Percentiles rank a stretch among this genome's conserved stretches.
phyloP scores from a whole-genome alignment of 1,140 invertebrate species.

The Chrysoperla carnea region DNA sequence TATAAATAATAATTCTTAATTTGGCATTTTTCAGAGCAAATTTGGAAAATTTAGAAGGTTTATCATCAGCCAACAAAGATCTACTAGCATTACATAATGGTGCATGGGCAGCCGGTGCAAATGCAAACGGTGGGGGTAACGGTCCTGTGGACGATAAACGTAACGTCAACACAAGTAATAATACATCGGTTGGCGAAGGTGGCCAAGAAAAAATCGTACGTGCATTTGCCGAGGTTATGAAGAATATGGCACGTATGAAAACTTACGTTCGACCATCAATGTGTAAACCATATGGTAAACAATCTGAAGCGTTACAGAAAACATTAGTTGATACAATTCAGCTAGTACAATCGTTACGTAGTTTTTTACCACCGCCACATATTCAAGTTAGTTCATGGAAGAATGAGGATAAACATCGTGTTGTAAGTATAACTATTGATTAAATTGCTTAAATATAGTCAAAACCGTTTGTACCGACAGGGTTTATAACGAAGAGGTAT shows the following conservation, averaged over 20 bases:
- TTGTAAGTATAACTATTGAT: too few species aligned
- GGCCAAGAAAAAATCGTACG: conserved; percentile 66
- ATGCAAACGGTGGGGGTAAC: conserved; percentile 9
- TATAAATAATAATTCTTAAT: neutral
- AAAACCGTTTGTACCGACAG: too few species aligned
- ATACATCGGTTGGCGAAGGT: conserved; percentile 20
- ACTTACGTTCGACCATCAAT: conserved; percentile 65
- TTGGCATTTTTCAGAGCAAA: conserved; percentile 29
- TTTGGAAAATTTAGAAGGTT: conserved; percentile 46
- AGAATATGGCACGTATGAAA: conserved; percentile 72
- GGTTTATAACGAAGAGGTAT: too few species aligned
- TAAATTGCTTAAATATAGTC: too few species aligned
- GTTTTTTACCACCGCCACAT: conserved; percentile 65
- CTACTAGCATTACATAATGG: conserved; percentile 49
- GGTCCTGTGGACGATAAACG: conserved; percentile 11
- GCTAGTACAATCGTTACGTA: conserved; percentile 61
- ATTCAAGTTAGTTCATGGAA: conserved; percentile 77
- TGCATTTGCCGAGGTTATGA: conserved; percentile 65
- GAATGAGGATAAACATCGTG: conserved; percentile 59
- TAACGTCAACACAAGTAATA: conserved; percentile 11
- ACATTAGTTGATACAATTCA: conserved; percentile 72
- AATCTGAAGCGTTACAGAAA: conserved; percentile 72
- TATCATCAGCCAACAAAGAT: conserved; percentile 39
- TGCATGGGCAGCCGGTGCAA: conserved; percentile 28
- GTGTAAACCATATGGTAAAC: conserved; percentile 78